Conservation (phyloP, 2,888 invertebrate genomes). For the Drosophila macrospina region DNA sequence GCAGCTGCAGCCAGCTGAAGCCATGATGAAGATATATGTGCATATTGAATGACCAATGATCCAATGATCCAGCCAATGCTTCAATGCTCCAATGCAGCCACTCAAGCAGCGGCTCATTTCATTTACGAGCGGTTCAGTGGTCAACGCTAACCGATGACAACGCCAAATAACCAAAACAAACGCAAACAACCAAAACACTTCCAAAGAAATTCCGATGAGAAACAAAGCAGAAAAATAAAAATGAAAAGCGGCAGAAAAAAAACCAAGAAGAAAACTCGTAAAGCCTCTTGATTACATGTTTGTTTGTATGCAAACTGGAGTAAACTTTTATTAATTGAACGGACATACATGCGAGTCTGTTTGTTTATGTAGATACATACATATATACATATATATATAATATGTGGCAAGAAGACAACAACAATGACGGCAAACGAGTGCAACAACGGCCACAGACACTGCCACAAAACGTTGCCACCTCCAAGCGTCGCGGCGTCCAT, state of each 20-base stretch:
- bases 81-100: no score
- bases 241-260: slow-evolving; percentile 27
- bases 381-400: neutral
- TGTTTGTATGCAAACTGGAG: slow-evolving; percentile 61
- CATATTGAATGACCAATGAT: slow-evolving; percentile 66
- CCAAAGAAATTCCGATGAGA: slow-evolving; percentile 57
- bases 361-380: neutral
- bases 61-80: slow-evolving; percentile 46
- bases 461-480: slow-evolving; percentile 36
- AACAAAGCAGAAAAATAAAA: slow-evolving; percentile 3
- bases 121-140: slow-evolving; percentile 35
- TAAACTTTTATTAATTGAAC: slow-evolving; percentile 73
- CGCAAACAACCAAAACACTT: slow-evolving; percentile 40
- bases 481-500: slow-evolving; percentile 5
- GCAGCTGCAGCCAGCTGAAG: slow-evolving; percentile 52
- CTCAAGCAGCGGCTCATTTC: slow-evolving; percentile 42
- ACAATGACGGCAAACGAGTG: slow-evolving; percentile 43
- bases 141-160: slow-evolving; percentile 53
- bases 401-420: slow-evolving; percentile 33
- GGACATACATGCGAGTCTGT: slow-evolving; percentile 15
- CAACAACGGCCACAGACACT: slow-evolving; percentile 20
- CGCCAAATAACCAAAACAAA: slow-evolving; percentile 51
- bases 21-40: slow-evolving; percentile 65
- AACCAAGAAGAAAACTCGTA: no score
- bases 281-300: slow-evolving; percentile 53